phyloP scores from a whole-genome alignment of 1,140 invertebrate species.

The Whitmania pigra region DNA sequence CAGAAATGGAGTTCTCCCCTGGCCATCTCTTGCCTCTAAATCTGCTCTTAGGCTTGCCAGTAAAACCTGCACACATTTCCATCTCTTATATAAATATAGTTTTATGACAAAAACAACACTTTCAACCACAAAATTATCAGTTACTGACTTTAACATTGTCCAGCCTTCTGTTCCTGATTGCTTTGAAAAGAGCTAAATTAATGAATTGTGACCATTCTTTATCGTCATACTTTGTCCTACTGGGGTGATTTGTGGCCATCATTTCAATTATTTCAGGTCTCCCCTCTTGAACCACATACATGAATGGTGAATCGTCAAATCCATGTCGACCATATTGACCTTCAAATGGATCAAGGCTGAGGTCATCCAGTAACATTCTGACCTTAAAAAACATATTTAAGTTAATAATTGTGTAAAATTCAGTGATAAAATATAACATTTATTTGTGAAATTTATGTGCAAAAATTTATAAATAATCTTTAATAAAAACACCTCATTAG shows the following conservation, averaged over 20 bases:
- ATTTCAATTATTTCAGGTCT: constrained; percentile 23
- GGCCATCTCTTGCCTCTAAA: constrained; percentile 15
- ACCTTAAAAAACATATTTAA: constrained; percentile 7
- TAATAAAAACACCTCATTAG: constrained; percentile 13
- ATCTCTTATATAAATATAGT: neutral
- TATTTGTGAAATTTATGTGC: no score
- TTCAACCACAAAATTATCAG: no score
- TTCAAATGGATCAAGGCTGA: constrained; percentile 24
- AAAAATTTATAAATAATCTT: no score
- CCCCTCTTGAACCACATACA: constrained; percentile 25
- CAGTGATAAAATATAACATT: neutral
- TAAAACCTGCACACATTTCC: constrained; percentile 1
- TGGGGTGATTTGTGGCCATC: constrained; percentile 20
- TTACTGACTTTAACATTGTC: constrained; percentile 17
- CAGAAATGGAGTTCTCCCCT: constrained; percentile 23
- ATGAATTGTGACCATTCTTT: constrained; percentile 15
- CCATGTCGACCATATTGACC: constrained; percentile 24
- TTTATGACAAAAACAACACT: neutral
- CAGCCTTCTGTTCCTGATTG: constrained; percentile 19
- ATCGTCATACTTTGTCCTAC: constrained; percentile 15
- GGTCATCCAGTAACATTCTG: constrained; percentile 20
- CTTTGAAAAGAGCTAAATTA: constrained; percentile 22
- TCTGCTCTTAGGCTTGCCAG: constrained; percentile 17
- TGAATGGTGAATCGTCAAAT: constrained; percentile 25
- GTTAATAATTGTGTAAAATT: no score